phyloP scores from a whole-genome alignment of 1,140 invertebrate species.

The Drosophila micromelanica region DNA sequence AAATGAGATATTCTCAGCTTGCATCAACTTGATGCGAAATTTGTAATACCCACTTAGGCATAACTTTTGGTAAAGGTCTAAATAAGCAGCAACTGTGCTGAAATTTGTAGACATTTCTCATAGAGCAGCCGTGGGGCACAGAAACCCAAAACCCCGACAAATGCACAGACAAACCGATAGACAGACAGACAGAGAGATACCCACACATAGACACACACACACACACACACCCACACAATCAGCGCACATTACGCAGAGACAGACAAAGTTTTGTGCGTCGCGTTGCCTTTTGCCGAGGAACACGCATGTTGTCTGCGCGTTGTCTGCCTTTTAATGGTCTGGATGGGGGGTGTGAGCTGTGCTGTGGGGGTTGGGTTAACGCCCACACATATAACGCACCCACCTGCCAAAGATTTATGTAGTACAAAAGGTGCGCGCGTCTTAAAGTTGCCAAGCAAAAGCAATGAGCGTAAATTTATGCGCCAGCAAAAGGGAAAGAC shows the following conservation, averaged over 20 bases:
- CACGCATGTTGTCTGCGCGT: constrained; percentile 76
- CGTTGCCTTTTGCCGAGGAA: constrained; percentile 49
- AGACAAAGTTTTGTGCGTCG: constrained; percentile 76
- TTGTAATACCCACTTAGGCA: constrained; percentile 54
- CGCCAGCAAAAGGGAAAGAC: constrained; percentile 33
- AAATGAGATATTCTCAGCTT: constrained; percentile 9
- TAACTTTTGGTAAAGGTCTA: constrained; percentile 4
- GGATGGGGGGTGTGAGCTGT: background rate
- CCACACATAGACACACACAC: constrained; percentile 15
- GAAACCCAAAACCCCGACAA: constrained; percentile 47
- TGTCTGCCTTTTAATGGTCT: constrained; percentile 64
- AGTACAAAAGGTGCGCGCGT: constrained; percentile 64
- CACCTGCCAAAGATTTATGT: constrained; percentile 79
- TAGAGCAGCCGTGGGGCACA: constrained; percentile 30
- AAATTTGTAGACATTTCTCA: constrained; percentile 76
- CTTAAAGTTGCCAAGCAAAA: constrained; percentile 47
- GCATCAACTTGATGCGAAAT: constrained; percentile 34
- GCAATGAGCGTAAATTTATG: constrained; percentile 71
- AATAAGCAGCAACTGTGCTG: constrained; percentile 31
- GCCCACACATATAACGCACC: constrained; percentile 50
- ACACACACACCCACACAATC: constrained; percentile 37
- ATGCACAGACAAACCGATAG: constrained; percentile 32
- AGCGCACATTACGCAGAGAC: constrained; percentile 59
- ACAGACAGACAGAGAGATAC: constrained; percentile 22
- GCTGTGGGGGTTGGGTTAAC: background rate